These are phyloP conservation scores for Rousettus leschenaultii DNA, from an alignment of 2,113 vertebrate species.

Conservation along the genomic window DNA sequence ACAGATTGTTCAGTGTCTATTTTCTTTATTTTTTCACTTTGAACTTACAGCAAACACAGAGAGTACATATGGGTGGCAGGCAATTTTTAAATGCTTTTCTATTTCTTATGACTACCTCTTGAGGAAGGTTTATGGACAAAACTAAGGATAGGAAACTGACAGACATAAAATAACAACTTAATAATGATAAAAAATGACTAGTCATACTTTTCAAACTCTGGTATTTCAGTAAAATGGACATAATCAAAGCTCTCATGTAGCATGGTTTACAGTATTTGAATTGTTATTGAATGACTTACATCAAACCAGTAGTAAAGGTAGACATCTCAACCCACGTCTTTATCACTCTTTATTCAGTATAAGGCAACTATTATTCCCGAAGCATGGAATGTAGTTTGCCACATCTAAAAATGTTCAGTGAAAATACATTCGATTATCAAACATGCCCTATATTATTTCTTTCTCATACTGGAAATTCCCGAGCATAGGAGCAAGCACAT, in stretches of 20 bases:
- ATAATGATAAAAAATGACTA: not conserved
- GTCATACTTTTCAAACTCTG: not conserved
- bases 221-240: not conserved
- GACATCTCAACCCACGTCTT: not conserved
- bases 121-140: not conserved
- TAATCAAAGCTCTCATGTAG: not conserved
- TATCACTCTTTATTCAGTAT: not conserved
- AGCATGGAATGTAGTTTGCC: not conserved
- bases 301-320: not conserved
- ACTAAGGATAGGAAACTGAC: not conserved
- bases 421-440: not conserved
- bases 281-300: not conserved
- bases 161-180: not conserved
- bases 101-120: not conserved
- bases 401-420: not conserved
- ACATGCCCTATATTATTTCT: not conserved
- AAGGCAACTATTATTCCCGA: not conserved
- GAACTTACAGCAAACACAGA: not conserved
- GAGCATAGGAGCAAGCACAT: rapidly evolving
- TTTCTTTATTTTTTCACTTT: not conserved
- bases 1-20: not conserved
- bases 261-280: not conserved
- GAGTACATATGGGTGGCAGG: rapidly evolving
- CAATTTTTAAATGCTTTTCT: not conserved
- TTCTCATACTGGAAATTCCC: not conserved